Conservation (phyloP, 2,797 vertebrate species). For the Tamandua tetradactyla region DNA sequence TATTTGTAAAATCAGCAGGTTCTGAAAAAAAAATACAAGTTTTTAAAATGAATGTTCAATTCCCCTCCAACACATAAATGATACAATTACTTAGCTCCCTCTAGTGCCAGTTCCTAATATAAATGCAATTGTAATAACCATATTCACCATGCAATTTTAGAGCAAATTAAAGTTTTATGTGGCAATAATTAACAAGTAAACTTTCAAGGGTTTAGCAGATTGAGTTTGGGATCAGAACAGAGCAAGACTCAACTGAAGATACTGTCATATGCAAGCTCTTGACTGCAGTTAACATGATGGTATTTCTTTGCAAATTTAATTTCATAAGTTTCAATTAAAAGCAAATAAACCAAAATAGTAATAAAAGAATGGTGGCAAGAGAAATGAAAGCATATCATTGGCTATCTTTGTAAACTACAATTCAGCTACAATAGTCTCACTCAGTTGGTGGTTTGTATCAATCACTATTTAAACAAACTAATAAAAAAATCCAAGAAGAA, state of each 20-base stretch:
- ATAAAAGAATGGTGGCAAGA: constrained; percentile 57
- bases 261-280: constrained; percentile 56
- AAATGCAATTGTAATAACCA: constrained; percentile 80
- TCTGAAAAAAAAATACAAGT: constrained; percentile 83
- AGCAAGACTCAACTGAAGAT: constrained; percentile 74
- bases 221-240: constrained; percentile 72
- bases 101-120: constrained; percentile 91
- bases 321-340: constrained; percentile 59
- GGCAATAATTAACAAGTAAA: constrained; percentile 86
- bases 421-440: background rate
- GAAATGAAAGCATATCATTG: constrained; percentile 51
- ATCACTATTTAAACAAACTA: background rate
- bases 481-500: background rate
- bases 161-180: constrained; percentile 87
- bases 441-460: background rate
- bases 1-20: constrained; percentile 92
- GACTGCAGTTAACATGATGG: constrained; percentile 58
- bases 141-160: constrained; percentile 81
- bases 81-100: constrained; percentile 96
- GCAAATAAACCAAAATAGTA: constrained; percentile 43
- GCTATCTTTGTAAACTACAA: constrained; percentile 18
- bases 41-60: constrained; percentile 88
- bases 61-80: constrained; percentile 85
- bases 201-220: constrained; percentile 79
- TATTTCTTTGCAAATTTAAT: constrained; percentile 2